Evolutionary conservation across 2,113 vertebrate genomes (phyloP), one percentile per base, ranked within the genome.

Genomic region (Diadophis punctatus): DNA sequence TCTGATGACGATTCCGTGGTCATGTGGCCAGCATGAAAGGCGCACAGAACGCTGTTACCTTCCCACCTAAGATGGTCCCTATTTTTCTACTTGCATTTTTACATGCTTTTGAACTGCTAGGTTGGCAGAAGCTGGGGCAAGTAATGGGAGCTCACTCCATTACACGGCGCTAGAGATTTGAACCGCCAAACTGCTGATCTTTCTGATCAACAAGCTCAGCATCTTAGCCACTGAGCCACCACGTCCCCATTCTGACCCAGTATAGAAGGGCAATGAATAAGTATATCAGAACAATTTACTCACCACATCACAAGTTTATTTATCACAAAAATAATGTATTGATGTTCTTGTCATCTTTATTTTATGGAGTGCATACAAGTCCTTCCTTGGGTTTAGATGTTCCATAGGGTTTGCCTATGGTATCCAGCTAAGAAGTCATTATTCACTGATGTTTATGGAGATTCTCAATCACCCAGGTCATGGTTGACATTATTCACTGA

Each of bases 271-370:
- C 86, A 51, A 60, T 60, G 49, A 86, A 93, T 90, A 90, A 87
- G 52, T 90, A 53, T 87, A 87, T 23, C 48, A 39, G 39, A 74
- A 89, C 34, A 91, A 90, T 93, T 27, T 86, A 89, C 91, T 91
- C 27, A 89, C 43, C 49, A 85, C 53, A 90, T 86, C 30, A 48
- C 56, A 68, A n/a, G 39, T 68, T 86, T 63, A 63, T 89, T 91
- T 89, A 46, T 14, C 74, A 39, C 23, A 39, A 52, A 86, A 89
- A 93, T 60, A 89, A 89, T 52, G 74, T 22, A 90, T 49, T 48
- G 10, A 10, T 89, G 84, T 58, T 58, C 53, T 60, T 51, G 34
- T 23, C 63, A 51, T 48, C 27, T 58, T 92, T 80, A 63, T 86
- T 49, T 8, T 60, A 85, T 46, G 89, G 53, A 52, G 53, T 90